phyloP scores from a whole-genome alignment of 2,797 vertebrate genomes.

The Anabacerthia variegaticeps region DNA sequence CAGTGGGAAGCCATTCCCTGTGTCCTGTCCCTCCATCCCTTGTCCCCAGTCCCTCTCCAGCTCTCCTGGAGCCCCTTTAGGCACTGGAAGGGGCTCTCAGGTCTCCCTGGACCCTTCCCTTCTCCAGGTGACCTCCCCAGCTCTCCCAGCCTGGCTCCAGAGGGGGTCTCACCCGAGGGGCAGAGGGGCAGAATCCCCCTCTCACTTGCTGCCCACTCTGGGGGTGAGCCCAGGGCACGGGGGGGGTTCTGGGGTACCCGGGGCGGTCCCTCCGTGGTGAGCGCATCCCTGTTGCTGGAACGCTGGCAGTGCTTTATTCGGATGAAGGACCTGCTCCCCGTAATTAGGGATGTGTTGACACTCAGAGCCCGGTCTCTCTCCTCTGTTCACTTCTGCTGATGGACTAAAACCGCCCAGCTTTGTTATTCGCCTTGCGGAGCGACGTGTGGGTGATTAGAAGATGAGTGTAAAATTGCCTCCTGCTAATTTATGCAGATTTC shows the following conservation, averaged over 20 bases:
- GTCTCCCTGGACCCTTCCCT: rapidly evolving
- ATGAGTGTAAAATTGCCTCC: not conserved
- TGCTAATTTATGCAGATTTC: not conserved
- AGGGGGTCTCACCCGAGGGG: not conserved
- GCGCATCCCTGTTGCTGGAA: not conserved
- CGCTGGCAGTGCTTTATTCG: not conserved
- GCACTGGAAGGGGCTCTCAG: not conserved
- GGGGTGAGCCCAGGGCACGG: rapidly evolving
- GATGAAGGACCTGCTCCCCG: not conserved
- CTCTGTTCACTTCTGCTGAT: not conserved
- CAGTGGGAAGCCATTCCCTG: not conserved
- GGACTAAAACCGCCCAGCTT: not conserved
- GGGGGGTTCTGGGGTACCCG: not conserved
- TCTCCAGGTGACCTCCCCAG: not conserved
- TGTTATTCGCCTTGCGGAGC: not conserved
- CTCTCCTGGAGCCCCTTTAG: not conserved
- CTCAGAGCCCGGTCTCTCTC: rapidly evolving
- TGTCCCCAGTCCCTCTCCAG: not conserved
- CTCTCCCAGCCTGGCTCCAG: not conserved
- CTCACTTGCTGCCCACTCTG: rapidly evolving
- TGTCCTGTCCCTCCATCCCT: not conserved
- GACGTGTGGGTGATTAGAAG: rapidly evolving
- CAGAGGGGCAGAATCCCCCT: not conserved
- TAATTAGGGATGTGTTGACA: not conserved
- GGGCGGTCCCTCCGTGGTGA: rapidly evolving